Percentiles rank a stretch among this genome's conserved stretches.
These are phyloP conservation scores for Pteruthius melanotis DNA, from an alignment of 2,113 vertebrate species.

Conservation along the genomic window DNA sequence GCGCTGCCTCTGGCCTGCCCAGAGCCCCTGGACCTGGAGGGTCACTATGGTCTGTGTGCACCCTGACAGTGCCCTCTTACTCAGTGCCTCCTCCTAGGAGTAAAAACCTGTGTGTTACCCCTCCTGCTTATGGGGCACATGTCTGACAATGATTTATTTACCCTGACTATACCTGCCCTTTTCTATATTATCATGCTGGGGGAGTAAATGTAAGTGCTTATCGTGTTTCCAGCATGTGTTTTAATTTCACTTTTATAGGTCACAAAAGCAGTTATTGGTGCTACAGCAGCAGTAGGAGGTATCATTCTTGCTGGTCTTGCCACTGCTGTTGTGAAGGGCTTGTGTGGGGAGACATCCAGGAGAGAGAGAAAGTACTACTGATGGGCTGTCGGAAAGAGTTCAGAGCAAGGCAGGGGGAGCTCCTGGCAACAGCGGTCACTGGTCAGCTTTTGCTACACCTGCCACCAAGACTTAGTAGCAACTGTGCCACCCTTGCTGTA, in stretches of 20 bases:
- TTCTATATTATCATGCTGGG: not conserved
- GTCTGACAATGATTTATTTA: not conserved
- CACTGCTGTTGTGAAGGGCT: not conserved
- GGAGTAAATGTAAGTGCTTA: not conserved
- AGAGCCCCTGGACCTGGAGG: not conserved
- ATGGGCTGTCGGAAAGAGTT: not conserved
- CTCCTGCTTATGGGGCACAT: not conserved
- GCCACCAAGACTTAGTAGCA: too few relatives aligned
- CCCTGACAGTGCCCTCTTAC: not conserved
- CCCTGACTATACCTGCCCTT: not conserved
- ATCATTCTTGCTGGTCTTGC: not conserved
- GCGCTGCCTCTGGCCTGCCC: not conserved
- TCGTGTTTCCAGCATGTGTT: not conserved
- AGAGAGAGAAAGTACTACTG: not conserved
- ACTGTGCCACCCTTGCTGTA: not conserved
- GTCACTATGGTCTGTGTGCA: not conserved
- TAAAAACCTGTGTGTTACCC: not conserved
- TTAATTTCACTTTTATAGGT: not conserved
- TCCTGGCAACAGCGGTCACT: rapidly evolving
- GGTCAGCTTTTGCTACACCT: not conserved
- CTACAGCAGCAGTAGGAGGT: not conserved
- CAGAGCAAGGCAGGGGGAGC: not conserved
- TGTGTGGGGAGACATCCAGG: not conserved
- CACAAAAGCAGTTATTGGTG: not conserved
- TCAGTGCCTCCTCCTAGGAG: too few relatives aligned